Evolutionary conservation across 2,113 vertebrate genomes (phyloP).

Genomic region (Sinocyclocheilus grahami): DNA sequence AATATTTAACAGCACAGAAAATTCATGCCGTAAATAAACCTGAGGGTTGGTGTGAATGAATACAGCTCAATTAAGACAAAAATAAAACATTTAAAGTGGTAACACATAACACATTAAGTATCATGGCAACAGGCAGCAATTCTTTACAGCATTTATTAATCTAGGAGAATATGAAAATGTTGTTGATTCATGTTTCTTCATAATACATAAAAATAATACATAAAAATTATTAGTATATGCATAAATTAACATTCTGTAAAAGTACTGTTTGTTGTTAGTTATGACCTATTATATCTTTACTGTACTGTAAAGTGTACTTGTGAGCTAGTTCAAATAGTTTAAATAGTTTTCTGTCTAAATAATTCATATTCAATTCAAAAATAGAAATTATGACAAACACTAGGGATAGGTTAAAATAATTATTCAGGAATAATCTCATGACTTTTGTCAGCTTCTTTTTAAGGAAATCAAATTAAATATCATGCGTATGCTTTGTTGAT

Average conservation of each 20-base stretch:
- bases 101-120: background rate
- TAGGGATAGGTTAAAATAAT: background rate
- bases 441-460: background rate
- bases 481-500: background rate
- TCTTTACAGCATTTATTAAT: background rate
- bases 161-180: background rate
- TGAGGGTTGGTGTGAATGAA: conserved; percentile 6
- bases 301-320: background rate
- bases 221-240: background rate
- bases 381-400: background rate
- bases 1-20: conserved; percentile 23
- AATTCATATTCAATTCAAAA: background rate
- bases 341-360: background rate
- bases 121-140: background rate
- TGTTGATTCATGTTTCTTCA: background rate
- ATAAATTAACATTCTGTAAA: background rate
- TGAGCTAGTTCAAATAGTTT: background rate
- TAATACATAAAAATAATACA: background rate
- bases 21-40: conserved; percentile 24
- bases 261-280: background rate
- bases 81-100: background rate
- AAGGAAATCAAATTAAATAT: background rate
- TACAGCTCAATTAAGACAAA: conserved; percentile 4
- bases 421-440: background rate
- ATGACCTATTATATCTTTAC: too few relatives aligned